Percentiles rank a stretch among this genome's conserved stretches.
Conservation (phyloP, 2,888 invertebrate genomes). For the Melanostoma mellinum region DNA sequence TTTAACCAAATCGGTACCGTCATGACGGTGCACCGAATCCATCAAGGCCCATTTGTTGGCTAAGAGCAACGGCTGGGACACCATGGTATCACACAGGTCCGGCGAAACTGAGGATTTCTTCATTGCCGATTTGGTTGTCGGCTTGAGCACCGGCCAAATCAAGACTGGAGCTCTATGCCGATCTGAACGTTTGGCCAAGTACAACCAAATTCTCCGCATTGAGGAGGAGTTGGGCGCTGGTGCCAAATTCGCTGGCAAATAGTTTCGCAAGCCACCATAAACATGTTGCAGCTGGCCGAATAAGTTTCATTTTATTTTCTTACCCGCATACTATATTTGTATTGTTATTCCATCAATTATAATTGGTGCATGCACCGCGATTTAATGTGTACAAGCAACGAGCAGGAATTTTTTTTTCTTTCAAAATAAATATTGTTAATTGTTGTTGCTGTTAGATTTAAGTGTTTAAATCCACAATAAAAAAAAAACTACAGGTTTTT, state of each 20-base stretch:
- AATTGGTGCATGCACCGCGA: slow-evolving; percentile 56
- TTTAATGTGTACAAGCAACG: slow-evolving; percentile 53
- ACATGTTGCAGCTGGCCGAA: background rate
- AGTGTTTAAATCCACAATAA: slow-evolving; percentile 65
- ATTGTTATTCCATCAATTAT: slow-evolving; percentile 65
- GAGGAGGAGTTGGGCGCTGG: slow-evolving; percentile 97
- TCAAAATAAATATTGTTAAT: slow-evolving; percentile 49
- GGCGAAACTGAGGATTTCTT: slow-evolving; percentile 99
- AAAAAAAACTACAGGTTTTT: background rate
- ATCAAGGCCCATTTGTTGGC: slow-evolving; percentile 95
- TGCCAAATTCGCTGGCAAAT: slow-evolving; percentile 97
- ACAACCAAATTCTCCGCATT: slow-evolving; percentile 98
- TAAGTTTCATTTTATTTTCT: slow-evolving; percentile 62
- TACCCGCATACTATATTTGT: slow-evolving; percentile 50
- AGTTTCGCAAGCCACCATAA: slow-evolving; percentile 93
- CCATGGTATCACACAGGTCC: slow-evolving; percentile 99
- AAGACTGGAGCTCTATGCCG: slow-evolving; percentile 99
- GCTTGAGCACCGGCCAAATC: slow-evolving; percentile 98
- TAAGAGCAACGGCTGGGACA: slow-evolving; percentile 97
- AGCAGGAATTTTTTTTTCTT: slow-evolving; percentile 40
- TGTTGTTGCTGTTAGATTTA: slow-evolving; percentile 70
- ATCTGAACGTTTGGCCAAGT: slow-evolving; percentile 98
- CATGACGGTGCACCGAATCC: slow-evolving; percentile 97
- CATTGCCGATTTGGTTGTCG: slow-evolving; percentile 99
- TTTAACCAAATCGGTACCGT: slow-evolving; percentile 99